Evolutionary conservation across 2,888 invertebrate genomes (phyloP).

Genomic region (Parnassius smintheus): DNA sequence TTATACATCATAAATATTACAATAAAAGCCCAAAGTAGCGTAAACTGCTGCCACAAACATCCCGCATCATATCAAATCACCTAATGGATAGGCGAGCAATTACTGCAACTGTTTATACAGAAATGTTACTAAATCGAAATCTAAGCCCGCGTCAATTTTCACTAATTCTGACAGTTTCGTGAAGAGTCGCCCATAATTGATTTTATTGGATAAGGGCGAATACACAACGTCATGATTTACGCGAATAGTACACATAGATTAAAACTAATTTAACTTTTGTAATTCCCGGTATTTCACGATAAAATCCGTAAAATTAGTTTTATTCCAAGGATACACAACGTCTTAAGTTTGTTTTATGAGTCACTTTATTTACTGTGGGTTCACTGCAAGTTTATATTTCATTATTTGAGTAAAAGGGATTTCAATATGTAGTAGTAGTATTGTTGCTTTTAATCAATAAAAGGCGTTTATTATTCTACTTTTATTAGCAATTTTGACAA

Average conservation of each 20-base stretch:
- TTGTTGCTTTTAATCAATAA: too few species aligned
- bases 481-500: too few species aligned
- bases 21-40: slow-evolving; percentile 28
- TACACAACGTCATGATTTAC: slow-evolving; percentile 27
- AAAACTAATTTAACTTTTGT: too few species aligned
- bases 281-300: too few species aligned
- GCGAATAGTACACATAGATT: too few species aligned
- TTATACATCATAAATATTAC: slow-evolving; percentile 22
- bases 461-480: too few species aligned
- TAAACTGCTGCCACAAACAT: slow-evolving; percentile 58
- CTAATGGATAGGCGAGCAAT: slow-evolving; percentile 31
- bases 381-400: too few species aligned
- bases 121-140: slow-evolving; percentile 59
- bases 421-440: too few species aligned
- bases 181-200: slow-evolving; percentile 43
- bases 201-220: slow-evolving; percentile 48
- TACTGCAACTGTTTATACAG: slow-evolving; percentile 44
- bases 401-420: too few species aligned
- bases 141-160: slow-evolving; percentile 57
- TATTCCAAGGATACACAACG: slow-evolving; percentile 24
- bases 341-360: too few species aligned
- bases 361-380: too few species aligned
- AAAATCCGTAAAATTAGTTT: too few species aligned
- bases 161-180: slow-evolving; percentile 53
- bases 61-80: slow-evolving; percentile 61